Base-by-base conservation (phyloP, 1,140 invertebrate species). In the Brachionus paranguensis region DNA sequence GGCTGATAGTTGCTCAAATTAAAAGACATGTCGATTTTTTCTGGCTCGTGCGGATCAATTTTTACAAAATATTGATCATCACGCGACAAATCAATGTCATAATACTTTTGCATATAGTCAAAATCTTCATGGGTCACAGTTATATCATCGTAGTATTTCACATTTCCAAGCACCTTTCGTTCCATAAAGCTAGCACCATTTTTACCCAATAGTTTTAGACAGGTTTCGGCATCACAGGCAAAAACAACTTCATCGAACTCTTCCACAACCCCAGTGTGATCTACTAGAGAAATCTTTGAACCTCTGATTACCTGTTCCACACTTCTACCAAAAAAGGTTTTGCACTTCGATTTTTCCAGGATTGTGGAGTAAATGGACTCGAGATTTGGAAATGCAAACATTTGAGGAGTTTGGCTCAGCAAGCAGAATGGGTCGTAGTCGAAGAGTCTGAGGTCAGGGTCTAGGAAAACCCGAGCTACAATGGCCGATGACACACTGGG, bases 1-100 rank as follows among this genome's bases (percentile, higher is more conserved):
- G 87, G 87, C 76, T 87, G 87, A 53, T 87, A 88, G 20, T 87
- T 87, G 14, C 86, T 85, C 29, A 88, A 84, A 85, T 87, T 87
- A 70, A 88, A 88, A 7, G 87, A 87, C 87, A 87, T 87, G 81
- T 87, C 87, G 10, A 87, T 85, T 68, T 86, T 87, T 10, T 85
- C 74, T 3, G 85, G 86, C 60, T 88, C 86, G 3, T 76, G 60
- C 1, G 81, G 76, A 64, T 87, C 86, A 6, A 86, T 87, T 37
- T 86, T 85, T 29, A 88, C 84, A 27, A 87, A 86, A 74, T 87
- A 87, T 74, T 87, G 87, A 70, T 88, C 87, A 55, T 84, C 85
- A 14, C 78, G 50, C 17, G 87, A 85, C 74, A 86, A 85, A 70
- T 87, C 76, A 17, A 88, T 84, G 50, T 87, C 86, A 84, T 87